Evolutionary conservation across 2,113 vertebrate species (phyloP).

Genomic region (Cochlearius cochlearius): DNA sequence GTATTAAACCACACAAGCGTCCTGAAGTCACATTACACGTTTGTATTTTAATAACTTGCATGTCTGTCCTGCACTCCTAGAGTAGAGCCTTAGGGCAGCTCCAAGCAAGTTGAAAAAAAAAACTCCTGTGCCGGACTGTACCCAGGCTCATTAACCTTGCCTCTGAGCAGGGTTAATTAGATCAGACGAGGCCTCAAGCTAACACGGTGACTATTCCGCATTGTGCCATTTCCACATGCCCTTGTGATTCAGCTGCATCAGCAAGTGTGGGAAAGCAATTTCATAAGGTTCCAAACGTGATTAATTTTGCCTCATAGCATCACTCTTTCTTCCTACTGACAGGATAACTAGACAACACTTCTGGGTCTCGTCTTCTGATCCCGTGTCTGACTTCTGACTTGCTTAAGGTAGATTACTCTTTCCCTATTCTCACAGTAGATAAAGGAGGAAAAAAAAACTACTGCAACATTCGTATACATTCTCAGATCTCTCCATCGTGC

Average conservation of each 20-base stretch:
- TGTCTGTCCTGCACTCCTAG: neutral
- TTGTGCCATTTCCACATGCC: neutral
- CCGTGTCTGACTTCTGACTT: neutral
- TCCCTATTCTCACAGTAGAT: neutral
- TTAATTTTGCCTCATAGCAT: neutral
- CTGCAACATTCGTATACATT: neutral
- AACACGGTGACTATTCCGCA: neutral
- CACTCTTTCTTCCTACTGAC: neutral
- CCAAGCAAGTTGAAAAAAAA: neutral
- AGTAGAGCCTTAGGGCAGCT: constrained; percentile 1
- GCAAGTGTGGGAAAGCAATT: neutral
- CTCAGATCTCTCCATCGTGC: neutral
- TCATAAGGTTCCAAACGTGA: neutral
- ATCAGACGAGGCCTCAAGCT: neutral
- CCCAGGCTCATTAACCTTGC: constrained; percentile 23
- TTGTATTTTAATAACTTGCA: neutral
- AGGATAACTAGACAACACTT: neutral
- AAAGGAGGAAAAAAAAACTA: neutral
- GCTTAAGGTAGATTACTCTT: neutral
- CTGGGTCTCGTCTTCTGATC: neutral
- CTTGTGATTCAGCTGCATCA: neutral
- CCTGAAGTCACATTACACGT: neutral
- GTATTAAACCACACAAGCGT: neutral
- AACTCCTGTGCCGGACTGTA: neutral
- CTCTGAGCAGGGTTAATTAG: constrained; percentile 41